Conservation (phyloP, 2,888 invertebrate species). For the Thalpophila matura region DNA sequence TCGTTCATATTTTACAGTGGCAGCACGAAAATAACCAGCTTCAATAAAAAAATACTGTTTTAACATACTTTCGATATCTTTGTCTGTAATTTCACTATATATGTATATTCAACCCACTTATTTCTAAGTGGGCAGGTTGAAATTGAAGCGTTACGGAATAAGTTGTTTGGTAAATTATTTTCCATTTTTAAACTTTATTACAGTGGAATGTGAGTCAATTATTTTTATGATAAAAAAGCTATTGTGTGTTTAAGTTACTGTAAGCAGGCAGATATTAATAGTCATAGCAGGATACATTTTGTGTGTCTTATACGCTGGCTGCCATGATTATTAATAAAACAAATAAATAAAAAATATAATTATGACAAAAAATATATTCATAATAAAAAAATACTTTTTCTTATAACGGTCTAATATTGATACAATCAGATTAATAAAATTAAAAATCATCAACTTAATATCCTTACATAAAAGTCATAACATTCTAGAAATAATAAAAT, state of each 20-base stretch:
- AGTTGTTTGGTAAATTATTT: constrained; percentile 13
- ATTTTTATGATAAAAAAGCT: neutral
- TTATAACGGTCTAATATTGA: too few species aligned
- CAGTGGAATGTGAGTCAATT: too few species aligned
- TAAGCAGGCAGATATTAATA: too few species aligned
- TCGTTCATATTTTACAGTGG: constrained; percentile 6
- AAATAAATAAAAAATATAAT: too few species aligned
- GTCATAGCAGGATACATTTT: too few species aligned
- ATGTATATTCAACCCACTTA: constrained; percentile 17
- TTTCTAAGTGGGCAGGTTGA: neutral
- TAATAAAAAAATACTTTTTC: too few species aligned
- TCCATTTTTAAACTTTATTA: neutral
- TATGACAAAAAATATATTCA: too few species aligned
- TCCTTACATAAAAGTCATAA: neutral
- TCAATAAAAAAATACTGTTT: constrained; percentile 31
- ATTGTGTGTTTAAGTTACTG: neutral
- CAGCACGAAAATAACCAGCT: constrained; percentile 24
- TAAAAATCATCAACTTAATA: neutral
- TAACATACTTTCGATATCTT: constrained; percentile 4
- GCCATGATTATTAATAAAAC: too few species aligned
- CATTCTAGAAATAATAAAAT: constrained; percentile 25
- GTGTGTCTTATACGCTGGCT: too few species aligned
- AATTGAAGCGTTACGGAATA: constrained; percentile 11
- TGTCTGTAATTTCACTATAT: constrained; percentile 26
- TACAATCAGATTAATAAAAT: neutral